Base-by-base conservation (phyloP, 2,888 invertebrate genomes). In the Schizotus pectinicornis region DNA sequence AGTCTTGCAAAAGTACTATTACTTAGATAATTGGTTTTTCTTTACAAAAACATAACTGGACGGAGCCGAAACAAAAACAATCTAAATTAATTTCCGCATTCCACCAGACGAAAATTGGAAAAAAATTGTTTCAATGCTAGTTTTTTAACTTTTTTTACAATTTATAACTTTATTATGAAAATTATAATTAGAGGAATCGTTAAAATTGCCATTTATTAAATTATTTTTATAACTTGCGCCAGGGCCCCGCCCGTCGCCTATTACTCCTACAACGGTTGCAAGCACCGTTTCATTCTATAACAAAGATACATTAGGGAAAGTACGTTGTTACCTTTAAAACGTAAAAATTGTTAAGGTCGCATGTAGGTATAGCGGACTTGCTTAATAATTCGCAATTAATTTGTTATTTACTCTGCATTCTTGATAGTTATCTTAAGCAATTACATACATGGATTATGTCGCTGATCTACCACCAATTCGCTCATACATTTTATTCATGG, bases 321-420 rank as follows among this genome's bases (percentile, higher is more conserved):
- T 52, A 51, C 42, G 34, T 42, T 52, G 52, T 58, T 58, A 53
- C 57, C 57, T 58, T 53, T 58, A 58, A 52, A 48, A 36, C 43
- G 46, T 43, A 53, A 58, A 47, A 52, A 50, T 42, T 12, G 13
- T 48, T 58, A 58, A 58, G 57, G 57, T 58, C 57, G 32, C 31
- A 6, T 32, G 11, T 43, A 42, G 42, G 43, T 43, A 43, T 13
- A 7, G 11, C 22, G 22, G 5, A 22, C 22, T 22, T 22, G 22
- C 22, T 22, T 22, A 22, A 22, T 22, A 22, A 47, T 54, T 54
- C 37, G 2, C 34, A 33, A 38, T 38, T 53, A 36, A 53, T 45
- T 45, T 53, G 45, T 53, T 53, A 53, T 37, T 11, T n/a, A n/a
- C n/a, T n/a, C n/a, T n/a, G n/a, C n/a, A n/a, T n/a, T n/a, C n/a